Evolutionary conservation across 2,888 invertebrate genomes (phyloP).

Genomic region (Rhyacophila evoluta): DNA sequence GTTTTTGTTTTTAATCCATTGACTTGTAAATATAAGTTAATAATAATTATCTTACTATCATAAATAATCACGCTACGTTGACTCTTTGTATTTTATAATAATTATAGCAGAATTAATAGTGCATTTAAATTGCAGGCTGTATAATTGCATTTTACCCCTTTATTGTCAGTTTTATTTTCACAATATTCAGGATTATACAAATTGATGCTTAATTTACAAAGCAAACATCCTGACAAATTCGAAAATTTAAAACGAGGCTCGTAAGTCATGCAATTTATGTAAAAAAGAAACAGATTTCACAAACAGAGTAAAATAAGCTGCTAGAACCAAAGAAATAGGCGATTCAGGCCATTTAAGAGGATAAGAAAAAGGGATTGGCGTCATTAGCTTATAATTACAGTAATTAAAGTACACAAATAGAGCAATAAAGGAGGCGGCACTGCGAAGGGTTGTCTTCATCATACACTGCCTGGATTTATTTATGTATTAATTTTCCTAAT

Average conservation of each 20-base stretch:
- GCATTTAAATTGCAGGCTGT: not conserved
- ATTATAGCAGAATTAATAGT: not conserved
- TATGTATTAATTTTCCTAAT: conserved; percentile 18
- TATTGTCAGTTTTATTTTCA: conserved; percentile 36
- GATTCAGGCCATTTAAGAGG: conserved; percentile 64
- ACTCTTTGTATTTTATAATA: not conserved
- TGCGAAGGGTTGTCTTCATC: conserved; percentile 71
- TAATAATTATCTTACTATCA: not conserved
- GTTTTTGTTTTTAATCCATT: no score
- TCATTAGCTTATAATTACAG: conserved; percentile 77
- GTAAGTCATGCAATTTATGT: conserved; percentile 18
- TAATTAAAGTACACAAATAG: conserved; percentile 81
- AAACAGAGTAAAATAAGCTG: not conserved
- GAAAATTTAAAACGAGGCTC: not conserved
- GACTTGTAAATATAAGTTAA: no score
- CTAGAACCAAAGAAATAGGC: conserved; percentile 5
- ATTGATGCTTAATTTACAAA: conserved; percentile 44
- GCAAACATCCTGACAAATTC: conserved; percentile 36
- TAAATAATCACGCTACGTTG: not conserved
- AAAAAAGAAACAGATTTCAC: conserved; percentile 23
- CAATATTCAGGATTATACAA: conserved; percentile 39
- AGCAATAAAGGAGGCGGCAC: conserved; percentile 71
- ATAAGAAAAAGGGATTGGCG: conserved; percentile 72
- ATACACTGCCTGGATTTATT: conserved; percentile 56
- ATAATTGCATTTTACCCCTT: conserved; percentile 31